phyloP scores from a whole-genome alignment of 2,888 invertebrate genomes.

The Heliconius erato region DNA sequence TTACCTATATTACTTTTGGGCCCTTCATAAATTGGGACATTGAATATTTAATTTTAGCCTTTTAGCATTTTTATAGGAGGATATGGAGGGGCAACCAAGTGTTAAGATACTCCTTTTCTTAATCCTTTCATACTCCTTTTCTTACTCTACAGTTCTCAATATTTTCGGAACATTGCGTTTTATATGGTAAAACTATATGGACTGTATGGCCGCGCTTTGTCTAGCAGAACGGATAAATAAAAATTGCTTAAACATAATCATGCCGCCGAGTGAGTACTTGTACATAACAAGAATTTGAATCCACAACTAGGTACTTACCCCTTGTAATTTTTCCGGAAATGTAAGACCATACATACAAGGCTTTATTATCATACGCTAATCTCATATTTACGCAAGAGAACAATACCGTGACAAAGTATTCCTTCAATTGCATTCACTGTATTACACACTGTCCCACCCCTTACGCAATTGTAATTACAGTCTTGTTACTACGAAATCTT shows the following conservation, averaged over 20 bases:
- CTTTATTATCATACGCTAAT: neutral
- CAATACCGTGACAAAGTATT: constrained; percentile 20
- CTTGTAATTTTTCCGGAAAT: neutral
- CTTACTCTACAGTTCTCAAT: neutral
- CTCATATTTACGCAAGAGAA: constrained; percentile 3
- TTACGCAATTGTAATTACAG: constrained; percentile 20
- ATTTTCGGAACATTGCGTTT: neutral
- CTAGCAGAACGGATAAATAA: neutral
- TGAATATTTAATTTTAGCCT: no score
- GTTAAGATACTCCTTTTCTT: no score
- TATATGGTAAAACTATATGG: no score
- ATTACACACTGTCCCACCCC: constrained; percentile 21
- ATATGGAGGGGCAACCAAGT: no score
- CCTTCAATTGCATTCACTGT: neutral
- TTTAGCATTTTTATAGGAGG: no score
- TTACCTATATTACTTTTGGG: no score
- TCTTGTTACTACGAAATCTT: constrained; percentile 14
- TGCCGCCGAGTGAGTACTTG: no score
- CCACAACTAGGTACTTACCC: neutral
- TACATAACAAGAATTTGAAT: neutral
- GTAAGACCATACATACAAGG: neutral
- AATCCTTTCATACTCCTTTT: no score
- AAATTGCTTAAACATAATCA: neutral
- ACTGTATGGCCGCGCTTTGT: neutral
- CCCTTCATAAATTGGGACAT: no score